Evolutionary conservation across 1,140 invertebrate genomes (phyloP), one percentile per base, ranked within the genome.

Genomic region (Colletes latitarsis): DNA sequence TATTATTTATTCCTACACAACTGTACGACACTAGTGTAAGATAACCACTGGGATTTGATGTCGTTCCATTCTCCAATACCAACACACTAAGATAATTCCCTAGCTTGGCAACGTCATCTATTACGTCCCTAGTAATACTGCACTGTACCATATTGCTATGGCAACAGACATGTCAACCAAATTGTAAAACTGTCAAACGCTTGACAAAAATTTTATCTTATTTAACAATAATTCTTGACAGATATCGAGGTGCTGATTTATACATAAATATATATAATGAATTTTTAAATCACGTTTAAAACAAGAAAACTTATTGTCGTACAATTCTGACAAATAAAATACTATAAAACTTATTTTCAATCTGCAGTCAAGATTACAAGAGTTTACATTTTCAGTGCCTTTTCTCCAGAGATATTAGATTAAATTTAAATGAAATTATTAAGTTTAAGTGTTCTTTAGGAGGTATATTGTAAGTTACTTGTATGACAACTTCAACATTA

Each of bases 121-220:
- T 30, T 30, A 30, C 30, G 30, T 30, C 30, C 30, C 30, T 30
- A 30, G 30, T 30, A 30, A 30, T 30, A 30, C 30, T 30, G 30
- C 30, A 30, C 30, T 30, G 30, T 30, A 30, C 15, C 17, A 49
- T 12, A 75, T 80, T 82, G 46, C 80, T 66, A 82, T 82, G 60
- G 67, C 60, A 82, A 82, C 75, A n/a, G 17, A n/a, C 43, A 64
- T 49, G 60, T 64, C 60, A 71, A 77, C 64, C 5, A 63, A 60
- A 9, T 17, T 52, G 39, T 14, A 1, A 30, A 75, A 55, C n/a
- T 80, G 72, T 80, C 55, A 53, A 68, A 74, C 30, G n/a, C 21
- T 19, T n/a, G 0, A 60, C 14, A 19, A 57, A 19, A 0, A 17
- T 2, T 49, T 62, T 14, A 17, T 62, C 21, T 9, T 21, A 30